Base-by-base conservation (phyloP, 2,888 invertebrate genomes). In the Anticlea derivata region DNA sequence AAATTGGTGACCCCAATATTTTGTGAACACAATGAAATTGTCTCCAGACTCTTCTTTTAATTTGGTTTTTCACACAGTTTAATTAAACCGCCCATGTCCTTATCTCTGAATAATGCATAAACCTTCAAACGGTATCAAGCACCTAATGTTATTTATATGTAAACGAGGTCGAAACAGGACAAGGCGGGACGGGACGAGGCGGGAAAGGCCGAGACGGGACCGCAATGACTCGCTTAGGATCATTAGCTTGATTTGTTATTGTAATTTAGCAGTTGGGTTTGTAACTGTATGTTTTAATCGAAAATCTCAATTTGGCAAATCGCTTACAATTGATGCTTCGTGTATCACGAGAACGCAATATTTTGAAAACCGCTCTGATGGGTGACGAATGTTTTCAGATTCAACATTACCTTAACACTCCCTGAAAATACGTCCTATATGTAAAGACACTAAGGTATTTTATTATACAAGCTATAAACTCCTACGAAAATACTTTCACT, bases 31-130 rank as follows among this genome's bases (percentile, higher is more conserved):
- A 45, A 38, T 13, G 17, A 40, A 24, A 30, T 13, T 4, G 30
- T 30, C 46, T 31, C 10, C n/a, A 26, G 8, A 38, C 5, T 31
- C 38, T 23, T 23, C 10, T 29, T 31, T 41, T 24, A 46, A 30
- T 37, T 30, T 23, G 29, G 33, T 63, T 60, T 64, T 63, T 55
- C 45, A 49, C 57, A 41, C 55, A 61, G 62, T 68, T 67, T 73
- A 71, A 75, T 75, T 68, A 75, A 66, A 59, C 48, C 47, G 43
- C 29, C 50, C 45, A 68, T 70, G 67, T 61, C 68, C 66, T 64
- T 59, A 58, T 55, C 60, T 38, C 44, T 73, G 72, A 73, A 75
- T 75, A 61, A 75, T 74, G 61, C 65, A 74, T 65, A 48, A 68
- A 55, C 58, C 56, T 58, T 59, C 33, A 31, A 43, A 37, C 55